Base-by-base conservation (phyloP, 92 coral and sea anemone genomes). In the Palythoa caribaeorum region DNA sequence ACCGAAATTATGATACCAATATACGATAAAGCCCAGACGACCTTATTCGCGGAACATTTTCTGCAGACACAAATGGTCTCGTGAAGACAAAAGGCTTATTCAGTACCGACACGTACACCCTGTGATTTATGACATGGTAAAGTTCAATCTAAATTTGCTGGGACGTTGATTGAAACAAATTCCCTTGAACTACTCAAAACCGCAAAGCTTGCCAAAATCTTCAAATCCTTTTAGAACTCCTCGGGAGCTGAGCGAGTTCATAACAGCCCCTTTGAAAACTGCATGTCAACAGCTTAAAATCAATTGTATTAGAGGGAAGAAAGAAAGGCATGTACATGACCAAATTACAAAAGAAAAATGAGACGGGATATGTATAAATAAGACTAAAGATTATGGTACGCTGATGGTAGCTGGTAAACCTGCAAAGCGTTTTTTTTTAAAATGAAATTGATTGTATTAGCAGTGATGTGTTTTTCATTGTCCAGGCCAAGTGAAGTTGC, bases 131-230 rank as follows among this genome's bases (percentile, higher is more conserved):
- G 70, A 63, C n/a, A 9, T 35, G 3, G 17, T 12, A 70, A 70
- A 35, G 44, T 70, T 38, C 38, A 12, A 70, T 35, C 76, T 21
- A 44, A 81, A 16, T 44, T 66, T 47, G 60, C 44, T 12, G 8
- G 59, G 12, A 65, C 6, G 86, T 81, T 81, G 86, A 47, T 81
- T 81, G 86, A 81, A 20, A 66, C 9, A 38, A 39, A n/a, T 81
- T 7, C 53, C 44, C 85, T 80, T 63, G 39, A 80, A 40, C 48
- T 37, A 39, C 50, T 44, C 50, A 66, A 81, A 14, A 39, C 55
- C 14, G 57, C 37, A 40, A 66, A n/a, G 12, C 60, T 51, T 81
- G 76, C 39, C 75, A 77, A 51, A 52, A 2, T 52, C 59, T n/a
- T 62, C 35, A 44, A 40, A 39, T 10, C 50, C 8, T 51, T n/a